phyloP scores from a whole-genome alignment of 2,113 vertebrate species.

The Ammospiza nelsoni region DNA sequence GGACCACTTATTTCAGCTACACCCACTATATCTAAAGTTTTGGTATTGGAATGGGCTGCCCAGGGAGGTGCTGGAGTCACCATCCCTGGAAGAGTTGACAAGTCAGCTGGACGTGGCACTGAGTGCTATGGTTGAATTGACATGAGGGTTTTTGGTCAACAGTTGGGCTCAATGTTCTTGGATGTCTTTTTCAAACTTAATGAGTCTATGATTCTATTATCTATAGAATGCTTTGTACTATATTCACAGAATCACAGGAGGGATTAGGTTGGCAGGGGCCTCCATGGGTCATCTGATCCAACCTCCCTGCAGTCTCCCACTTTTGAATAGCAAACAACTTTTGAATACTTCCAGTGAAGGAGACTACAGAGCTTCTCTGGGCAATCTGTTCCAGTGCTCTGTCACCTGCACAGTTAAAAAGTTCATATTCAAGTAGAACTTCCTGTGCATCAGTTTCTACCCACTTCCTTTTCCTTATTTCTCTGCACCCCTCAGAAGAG shows the following conservation, averaged over 20 bases:
- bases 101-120: not conserved
- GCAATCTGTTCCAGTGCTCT: not conserved
- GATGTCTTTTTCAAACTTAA: not conserved
- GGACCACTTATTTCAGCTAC: not conserved
- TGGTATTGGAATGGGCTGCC: not conserved
- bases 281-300: not conserved
- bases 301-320: not conserved
- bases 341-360: not conserved
- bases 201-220: not conserved
- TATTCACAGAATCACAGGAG: not conserved
- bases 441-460: not conserved
- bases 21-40: not conserved
- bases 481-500: not conserved
- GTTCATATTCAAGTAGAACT: not conserved
- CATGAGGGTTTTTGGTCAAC: not conserved
- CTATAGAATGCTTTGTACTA: not conserved
- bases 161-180: accelerated
- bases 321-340: not conserved
- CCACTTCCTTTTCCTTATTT: not conserved
- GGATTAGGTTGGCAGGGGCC: not conserved
- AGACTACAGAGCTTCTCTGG: not conserved
- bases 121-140: not conserved
- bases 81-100: not conserved
- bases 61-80: not conserved
- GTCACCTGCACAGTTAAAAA: not conserved